These are phyloP conservation scores for Plagodis pulveraria DNA, from an alignment of 2,888 invertebrate species.

Conservation along the genomic window DNA sequence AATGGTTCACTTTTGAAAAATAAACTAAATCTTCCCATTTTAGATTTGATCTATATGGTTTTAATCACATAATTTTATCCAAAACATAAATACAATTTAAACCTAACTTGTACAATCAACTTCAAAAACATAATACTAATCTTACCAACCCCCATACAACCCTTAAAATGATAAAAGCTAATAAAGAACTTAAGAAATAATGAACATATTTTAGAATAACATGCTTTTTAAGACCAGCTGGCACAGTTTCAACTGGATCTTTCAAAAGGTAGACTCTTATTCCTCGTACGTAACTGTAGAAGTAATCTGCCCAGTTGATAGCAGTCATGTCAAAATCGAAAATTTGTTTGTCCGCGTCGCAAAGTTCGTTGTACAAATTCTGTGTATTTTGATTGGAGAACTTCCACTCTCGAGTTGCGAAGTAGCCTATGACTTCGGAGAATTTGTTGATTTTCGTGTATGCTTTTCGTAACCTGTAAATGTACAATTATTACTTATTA, in stretches of 20 bases:
- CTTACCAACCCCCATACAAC: conserved; percentile 47
- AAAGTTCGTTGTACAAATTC: conserved; percentile 80
- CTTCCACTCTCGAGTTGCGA: conserved; percentile 89
- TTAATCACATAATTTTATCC: not conserved
- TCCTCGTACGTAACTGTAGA: conserved; percentile 88
- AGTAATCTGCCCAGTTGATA: conserved; percentile 89
- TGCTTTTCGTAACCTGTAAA: conserved; percentile 82
- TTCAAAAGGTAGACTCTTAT: conserved; percentile 90
- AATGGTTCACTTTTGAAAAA: not conserved
- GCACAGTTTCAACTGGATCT: conserved; percentile 88
- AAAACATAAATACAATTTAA: not conserved
- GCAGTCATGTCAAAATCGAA: conserved; percentile 88
- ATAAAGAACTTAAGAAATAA: conserved; percentile 46
- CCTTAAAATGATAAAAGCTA: conserved; percentile 46
- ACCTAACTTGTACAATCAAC: conserved; percentile 8
- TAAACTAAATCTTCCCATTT: not conserved
- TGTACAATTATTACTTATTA: not conserved
- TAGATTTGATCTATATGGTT: not conserved
- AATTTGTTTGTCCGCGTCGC: conserved; percentile 82
- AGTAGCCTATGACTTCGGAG: conserved; percentile 89
- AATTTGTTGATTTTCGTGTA: conserved; percentile 91
- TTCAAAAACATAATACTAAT: conserved; percentile 37
- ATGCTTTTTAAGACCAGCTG: conserved; percentile 81
- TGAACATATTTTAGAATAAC: conserved; percentile 52
- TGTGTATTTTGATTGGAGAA: conserved; percentile 86